Percentiles rank a stretch among this genome's conserved stretches.
Conservation (phyloP, 2,113 vertebrate species). For the Semicossyphus pulcher region DNA sequence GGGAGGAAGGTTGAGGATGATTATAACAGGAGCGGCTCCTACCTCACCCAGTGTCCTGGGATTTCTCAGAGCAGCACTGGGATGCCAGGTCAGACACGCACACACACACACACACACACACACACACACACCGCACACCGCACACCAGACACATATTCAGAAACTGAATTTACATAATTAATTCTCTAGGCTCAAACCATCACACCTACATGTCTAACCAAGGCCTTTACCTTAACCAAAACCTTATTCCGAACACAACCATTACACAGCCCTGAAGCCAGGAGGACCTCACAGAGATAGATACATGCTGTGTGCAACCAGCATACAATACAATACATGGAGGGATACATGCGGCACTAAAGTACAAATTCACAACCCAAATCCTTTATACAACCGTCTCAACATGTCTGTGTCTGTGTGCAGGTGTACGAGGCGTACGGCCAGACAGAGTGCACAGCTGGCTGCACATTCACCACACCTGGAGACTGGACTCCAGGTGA, state of each 20-base stretch:
- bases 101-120: neutral
- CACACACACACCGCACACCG: neutral
- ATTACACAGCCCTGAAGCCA: too few species aligned
- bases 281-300: too few species aligned
- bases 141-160: neutral
- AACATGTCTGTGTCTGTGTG: constrained; percentile 7
- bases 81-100: constrained; percentile 89
- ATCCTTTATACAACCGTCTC: neutral
- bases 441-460: constrained; percentile 98
- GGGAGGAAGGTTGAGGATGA: constrained; percentile 94
- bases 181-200: too few species aligned
- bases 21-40: constrained; percentile 95
- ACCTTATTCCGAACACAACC: too few species aligned
- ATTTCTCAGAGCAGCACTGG: constrained; percentile 95
- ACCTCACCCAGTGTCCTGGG: constrained; percentile 92
- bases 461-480: constrained; percentile 96
- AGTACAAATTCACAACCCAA: neutral
- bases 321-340: too few species aligned
- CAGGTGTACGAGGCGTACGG: constrained; percentile 98
- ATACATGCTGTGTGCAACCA: neutral
- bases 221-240: too few species aligned
- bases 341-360: neutral
- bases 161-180: too few species aligned
- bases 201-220: too few species aligned
- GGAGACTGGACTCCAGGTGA: constrained; percentile 98